These are phyloP conservation scores for Philypnodon macrostomus DNA, from an alignment of 2,797 vertebrate species.

Conservation along the genomic window DNA sequence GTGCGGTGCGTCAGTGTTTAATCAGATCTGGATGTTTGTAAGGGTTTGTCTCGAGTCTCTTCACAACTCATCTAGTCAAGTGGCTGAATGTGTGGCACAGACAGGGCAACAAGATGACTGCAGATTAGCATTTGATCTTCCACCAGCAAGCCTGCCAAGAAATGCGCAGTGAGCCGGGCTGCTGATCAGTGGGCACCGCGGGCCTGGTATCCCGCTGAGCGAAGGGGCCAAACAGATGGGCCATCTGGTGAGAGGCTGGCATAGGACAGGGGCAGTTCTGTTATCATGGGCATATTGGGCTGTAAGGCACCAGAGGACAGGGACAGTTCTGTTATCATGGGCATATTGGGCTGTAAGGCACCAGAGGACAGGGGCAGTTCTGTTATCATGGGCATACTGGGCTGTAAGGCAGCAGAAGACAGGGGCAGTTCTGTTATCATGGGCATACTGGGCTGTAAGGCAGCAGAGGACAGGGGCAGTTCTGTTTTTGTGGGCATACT, in stretches of 20 bases:
- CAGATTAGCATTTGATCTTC: constrained; percentile 61
- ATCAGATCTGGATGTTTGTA: constrained; percentile 37
- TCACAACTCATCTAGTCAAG: constrained; percentile 13
- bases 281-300: too few relatives aligned
- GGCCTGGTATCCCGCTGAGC: constrained; percentile 58
- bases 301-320: constrained; percentile 60
- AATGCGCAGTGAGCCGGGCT: constrained; percentile 53
- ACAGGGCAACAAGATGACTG: constrained; percentile 37
- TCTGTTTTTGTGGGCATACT: constrained; percentile 32
- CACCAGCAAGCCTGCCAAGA: constrained; percentile 57
- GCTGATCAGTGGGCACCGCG: constrained; percentile 64
- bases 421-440: constrained; percentile 55
- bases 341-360: too few relatives aligned
- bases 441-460: too few relatives aligned
- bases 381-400: constrained; percentile 48
- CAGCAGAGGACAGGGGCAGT: too few relatives aligned
- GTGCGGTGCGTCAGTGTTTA: constrained; percentile 18
- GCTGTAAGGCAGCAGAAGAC: too few relatives aligned
- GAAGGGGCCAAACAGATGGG: constrained; percentile 74
- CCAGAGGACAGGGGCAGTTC: constrained; percentile 60
- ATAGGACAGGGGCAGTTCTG: constrained; percentile 59
- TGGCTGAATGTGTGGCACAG: constrained; percentile 37
- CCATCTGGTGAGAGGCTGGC: constrained; percentile 70
- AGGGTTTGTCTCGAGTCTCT: constrained; percentile 23
- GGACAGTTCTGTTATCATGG: constrained; percentile 54